Base-by-base conservation (phyloP, 2,888 invertebrate genomes). In the Aquatica leii region DNA sequence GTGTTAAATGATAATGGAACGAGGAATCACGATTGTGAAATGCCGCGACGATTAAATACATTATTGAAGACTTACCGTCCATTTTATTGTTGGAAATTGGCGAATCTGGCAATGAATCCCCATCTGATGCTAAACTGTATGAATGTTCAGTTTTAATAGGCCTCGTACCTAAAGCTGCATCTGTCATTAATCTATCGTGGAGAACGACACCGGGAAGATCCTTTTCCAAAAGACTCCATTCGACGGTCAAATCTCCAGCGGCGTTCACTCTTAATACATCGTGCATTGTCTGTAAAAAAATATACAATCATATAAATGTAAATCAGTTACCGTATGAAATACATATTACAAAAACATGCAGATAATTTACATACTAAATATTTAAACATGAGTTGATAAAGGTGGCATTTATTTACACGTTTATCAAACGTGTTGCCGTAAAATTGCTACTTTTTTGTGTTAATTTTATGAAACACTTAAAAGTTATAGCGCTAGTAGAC, bases 81-180 rank as follows among this genome's bases (percentile, higher is more conserved):
- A 90, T 88, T 85, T 89, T 89, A 85, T 77, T 86, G 82, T 71
- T 72, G 11, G 80, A 78, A 53, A 80, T 77, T 65, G 90, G 91
- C 59, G 91, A 91, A 68, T 88, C 86, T 48, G 90, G 90, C 73
- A 87, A 81, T 43, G 90, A 90, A 73, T 90, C 90, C 43, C 86
- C 88, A 78, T 90, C 90, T 70, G 90, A 90, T 72, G 88, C 87
- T 56, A 90, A 83, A 80, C 94, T 95, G 86, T 96, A 96, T 69
- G 95, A 95, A 85, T 96, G 96, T 82, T 96, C 95, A 67, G 92
- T 90, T 84, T 95, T 95, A 80, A 96, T 95, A 70, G 94, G 94
- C 54, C 91, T 89, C 24, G 83, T 84, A 69, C 92, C 92, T 54
- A 94, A 85, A 17, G 92, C 90, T 2, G 95, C 95, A 75, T 94